Conservation (phyloP, 1,140 invertebrate species). For the Drosophila lacteicornis region DNA sequence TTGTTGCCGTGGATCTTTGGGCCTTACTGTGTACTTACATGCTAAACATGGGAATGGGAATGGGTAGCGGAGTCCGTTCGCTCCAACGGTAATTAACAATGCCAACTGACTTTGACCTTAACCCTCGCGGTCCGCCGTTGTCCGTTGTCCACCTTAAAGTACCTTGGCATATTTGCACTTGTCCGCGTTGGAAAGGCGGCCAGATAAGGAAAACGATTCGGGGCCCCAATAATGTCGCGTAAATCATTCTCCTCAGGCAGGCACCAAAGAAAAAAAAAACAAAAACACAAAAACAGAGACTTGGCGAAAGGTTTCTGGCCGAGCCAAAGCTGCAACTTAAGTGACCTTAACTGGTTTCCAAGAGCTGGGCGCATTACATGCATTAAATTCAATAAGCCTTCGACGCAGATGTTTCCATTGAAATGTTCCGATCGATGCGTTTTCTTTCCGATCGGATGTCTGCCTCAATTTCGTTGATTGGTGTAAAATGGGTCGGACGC, state of each 20-base stretch:
- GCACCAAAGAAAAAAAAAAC: neutral
- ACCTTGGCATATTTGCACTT: slow-evolving; percentile 60
- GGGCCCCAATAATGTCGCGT: slow-evolving; percentile 56
- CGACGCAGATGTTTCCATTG: slow-evolving; percentile 53
- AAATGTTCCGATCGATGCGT: slow-evolving; percentile 56
- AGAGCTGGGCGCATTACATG: slow-evolving; percentile 38
- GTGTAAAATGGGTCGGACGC: slow-evolving; percentile 61
- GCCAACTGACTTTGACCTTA: slow-evolving; percentile 81
- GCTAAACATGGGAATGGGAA: slow-evolving; percentile 65
- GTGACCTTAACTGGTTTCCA: slow-evolving; percentile 70
- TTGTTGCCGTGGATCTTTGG: slow-evolving; percentile 24
- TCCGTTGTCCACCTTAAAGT: slow-evolving; percentile 10
- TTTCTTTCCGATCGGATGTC: slow-evolving; percentile 54
- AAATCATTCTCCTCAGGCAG: slow-evolving; percentile 65
- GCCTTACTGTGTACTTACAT: slow-evolving; percentile 36
- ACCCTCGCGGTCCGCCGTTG: slow-evolving; percentile 50
- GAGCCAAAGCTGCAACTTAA: slow-evolving; percentile 39
- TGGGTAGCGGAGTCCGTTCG: slow-evolving; percentile 47
- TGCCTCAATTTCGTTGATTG: slow-evolving; percentile 69
- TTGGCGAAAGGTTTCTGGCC: slow-evolving; percentile 68
- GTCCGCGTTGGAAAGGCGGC: slow-evolving; percentile 43
- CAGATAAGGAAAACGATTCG: slow-evolving; percentile 53
- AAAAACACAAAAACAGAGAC: slow-evolving; percentile 8
- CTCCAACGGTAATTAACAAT: slow-evolving; percentile 74
- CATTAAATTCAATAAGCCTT: slow-evolving; percentile 58